A percentile compares a stretch with the other conserved stretches of the same genome.
phyloP scores from a whole-genome alignment of 2,888 invertebrate genomes.

The Empis livida region DNA sequence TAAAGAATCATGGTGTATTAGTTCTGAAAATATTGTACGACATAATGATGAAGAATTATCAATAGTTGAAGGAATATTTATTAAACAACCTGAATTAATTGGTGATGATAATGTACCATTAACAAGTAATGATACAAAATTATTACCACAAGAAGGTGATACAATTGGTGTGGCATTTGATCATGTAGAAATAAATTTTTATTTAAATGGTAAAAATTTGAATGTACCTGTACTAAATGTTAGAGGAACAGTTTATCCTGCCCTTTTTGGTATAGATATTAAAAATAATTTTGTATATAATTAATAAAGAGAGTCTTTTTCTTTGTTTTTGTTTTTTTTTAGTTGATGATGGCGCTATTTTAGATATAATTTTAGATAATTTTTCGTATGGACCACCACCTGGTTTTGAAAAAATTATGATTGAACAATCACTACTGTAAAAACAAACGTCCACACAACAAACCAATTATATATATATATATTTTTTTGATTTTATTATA shows the following conservation, averaged over 20 bases:
- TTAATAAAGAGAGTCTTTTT: too few relatives aligned
- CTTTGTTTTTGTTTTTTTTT: too few relatives aligned
- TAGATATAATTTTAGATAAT: slow-evolving; percentile 87
- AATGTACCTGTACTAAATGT: slow-evolving; percentile 78
- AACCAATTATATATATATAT: too few relatives aligned
- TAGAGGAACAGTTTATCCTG: slow-evolving; percentile 82
- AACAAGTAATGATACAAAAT: slow-evolving; percentile 4
- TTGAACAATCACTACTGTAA: slow-evolving; percentile 93
- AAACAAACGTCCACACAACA: too few relatives aligned
- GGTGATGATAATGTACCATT: slow-evolving; percentile 20
- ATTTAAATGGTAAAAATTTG: slow-evolving; percentile 77
- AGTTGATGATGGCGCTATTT: slow-evolving; percentile 96
- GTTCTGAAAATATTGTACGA: slow-evolving; percentile 76
- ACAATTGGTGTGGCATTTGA: slow-evolving; percentile 89
- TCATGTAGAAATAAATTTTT: slow-evolving; percentile 92
- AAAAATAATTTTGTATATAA: too few relatives aligned
- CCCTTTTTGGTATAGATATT: slow-evolving; percentile 92
- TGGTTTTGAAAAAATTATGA: slow-evolving; percentile 91
- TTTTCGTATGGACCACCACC: slow-evolving; percentile 71
- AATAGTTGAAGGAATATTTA: slow-evolving; percentile 3
- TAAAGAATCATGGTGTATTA: slow-evolving; percentile 84
- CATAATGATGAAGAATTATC: slow-evolving; percentile 66
- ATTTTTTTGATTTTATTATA: too few relatives aligned
- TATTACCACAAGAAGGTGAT: slow-evolving; percentile 44
- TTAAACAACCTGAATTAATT: slow-evolving; percentile 17